Conservation (phyloP, 2,888 invertebrate species). For the Conchocele bisecta region DNA sequence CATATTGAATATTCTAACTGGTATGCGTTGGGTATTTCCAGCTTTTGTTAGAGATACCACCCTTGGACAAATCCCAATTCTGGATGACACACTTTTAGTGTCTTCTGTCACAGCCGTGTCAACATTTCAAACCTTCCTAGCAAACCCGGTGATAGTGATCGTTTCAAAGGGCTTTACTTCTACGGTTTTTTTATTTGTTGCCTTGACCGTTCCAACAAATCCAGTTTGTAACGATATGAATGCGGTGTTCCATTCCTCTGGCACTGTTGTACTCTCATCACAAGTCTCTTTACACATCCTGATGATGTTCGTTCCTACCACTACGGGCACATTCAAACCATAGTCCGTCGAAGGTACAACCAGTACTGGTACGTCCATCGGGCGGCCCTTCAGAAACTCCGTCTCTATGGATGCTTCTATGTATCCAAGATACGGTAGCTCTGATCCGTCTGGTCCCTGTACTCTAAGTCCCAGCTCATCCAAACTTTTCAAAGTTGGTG, state of each 20-base stretch:
- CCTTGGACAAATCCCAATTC: constrained; percentile 10
- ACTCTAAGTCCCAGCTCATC: neutral
- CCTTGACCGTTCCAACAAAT: constrained; percentile 15
- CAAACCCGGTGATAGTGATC: constrained; percentile 18
- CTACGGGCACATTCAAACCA: neutral
- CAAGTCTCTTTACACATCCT: neutral
- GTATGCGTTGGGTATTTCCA: constrained; percentile 19
- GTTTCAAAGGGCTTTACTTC: constrained; percentile 15
- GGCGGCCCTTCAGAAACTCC: neutral
- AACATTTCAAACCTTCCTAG: constrained; percentile 5
- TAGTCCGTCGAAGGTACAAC: constrained; percentile 10
- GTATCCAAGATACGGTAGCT: constrained; percentile 11
- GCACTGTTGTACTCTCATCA: neutral
- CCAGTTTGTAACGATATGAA: neutral
- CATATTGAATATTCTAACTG: constrained; percentile 12
- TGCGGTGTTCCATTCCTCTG: constrained; percentile 5
- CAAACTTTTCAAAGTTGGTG: neutral
- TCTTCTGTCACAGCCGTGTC: constrained; percentile 18
- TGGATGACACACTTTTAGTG: neutral
- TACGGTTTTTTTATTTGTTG: constrained; percentile 5
- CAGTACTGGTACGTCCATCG: neutral
- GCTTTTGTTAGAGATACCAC: constrained; percentile 7
- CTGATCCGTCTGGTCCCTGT: neutral
- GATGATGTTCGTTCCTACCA: constrained; percentile 12
- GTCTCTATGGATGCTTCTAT: neutral